Conservation (phyloP, 2,888 invertebrate genomes). For the Mechanitis messenoides region DNA sequence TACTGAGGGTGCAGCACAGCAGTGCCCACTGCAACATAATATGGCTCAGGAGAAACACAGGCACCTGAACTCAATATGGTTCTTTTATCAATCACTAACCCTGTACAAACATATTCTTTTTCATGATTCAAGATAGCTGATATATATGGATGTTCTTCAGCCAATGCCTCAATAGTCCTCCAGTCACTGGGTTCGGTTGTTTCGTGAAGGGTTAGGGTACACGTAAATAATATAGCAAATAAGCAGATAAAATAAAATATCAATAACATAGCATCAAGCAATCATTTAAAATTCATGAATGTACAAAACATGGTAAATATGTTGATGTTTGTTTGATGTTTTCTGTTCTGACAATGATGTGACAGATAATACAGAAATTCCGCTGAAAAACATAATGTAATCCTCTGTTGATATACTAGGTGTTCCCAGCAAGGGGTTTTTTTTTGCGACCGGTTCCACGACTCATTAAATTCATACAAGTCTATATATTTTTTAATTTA, state of each 20-base stretch:
- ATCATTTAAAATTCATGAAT: background rate
- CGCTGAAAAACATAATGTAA: background rate
- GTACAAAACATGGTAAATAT: background rate
- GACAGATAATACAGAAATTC: background rate
- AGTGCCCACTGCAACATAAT: slow-evolving; percentile 42
- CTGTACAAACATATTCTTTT: slow-evolving; percentile 49
- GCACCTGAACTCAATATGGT: slow-evolving; percentile 54
- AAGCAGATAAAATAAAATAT: background rate
- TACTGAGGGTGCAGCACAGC: slow-evolving; percentile 39
- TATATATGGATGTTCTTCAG: slow-evolving; percentile 53
- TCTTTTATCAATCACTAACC: slow-evolving; percentile 43
- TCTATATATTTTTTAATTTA: too few relatives aligned
- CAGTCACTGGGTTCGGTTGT: slow-evolving; percentile 24
- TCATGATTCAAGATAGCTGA: slow-evolving; percentile 45
- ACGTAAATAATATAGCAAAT: slow-evolving; percentile 1
- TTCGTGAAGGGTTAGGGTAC: background rate
- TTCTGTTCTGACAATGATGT: slow-evolving; percentile 1
- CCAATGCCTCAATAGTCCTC: slow-evolving; percentile 43
- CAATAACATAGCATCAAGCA: background rate
- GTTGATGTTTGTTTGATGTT: background rate
- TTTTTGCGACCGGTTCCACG: too few relatives aligned
- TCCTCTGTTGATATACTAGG: background rate
- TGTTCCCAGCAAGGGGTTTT: background rate
- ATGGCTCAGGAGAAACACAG: slow-evolving; percentile 42
- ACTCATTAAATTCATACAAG: too few relatives aligned